These are phyloP conservation scores for Catocala sponsa DNA, from an alignment of 2,888 invertebrate genomes.

Conservation along the genomic window DNA sequence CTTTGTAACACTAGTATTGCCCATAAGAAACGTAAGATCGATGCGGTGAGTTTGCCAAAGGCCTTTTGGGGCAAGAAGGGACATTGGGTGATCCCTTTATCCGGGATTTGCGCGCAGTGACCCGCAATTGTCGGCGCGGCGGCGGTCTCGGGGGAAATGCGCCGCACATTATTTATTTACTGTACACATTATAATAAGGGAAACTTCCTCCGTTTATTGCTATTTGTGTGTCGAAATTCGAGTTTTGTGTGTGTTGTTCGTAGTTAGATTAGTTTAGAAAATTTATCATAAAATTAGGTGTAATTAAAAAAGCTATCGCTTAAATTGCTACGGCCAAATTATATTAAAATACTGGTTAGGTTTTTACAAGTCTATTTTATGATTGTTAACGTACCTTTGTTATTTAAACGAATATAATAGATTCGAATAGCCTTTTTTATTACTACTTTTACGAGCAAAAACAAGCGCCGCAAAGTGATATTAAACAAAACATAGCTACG, in stretches of 20 bases:
- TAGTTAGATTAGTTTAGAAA: not conserved
- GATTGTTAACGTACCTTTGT: no score
- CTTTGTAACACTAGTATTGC: not conserved
- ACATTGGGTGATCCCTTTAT: slow-evolving; percentile 34
- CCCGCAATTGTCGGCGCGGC: slow-evolving; percentile 34
- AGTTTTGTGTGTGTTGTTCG: slow-evolving; percentile 6
- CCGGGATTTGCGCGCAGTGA: slow-evolving; percentile 34
- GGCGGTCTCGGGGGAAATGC: slow-evolving; percentile 37
- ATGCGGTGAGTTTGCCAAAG: slow-evolving; percentile 10
- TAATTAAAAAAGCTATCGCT: no score
- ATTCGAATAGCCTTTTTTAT: slow-evolving; percentile 1
- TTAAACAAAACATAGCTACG: not conserved
- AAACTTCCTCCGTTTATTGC: slow-evolving; percentile 29
- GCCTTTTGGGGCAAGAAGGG: slow-evolving; percentile 23
- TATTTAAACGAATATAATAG: not conserved
- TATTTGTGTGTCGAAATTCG: slow-evolving; percentile 21
- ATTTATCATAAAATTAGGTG: no score
- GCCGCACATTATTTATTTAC: slow-evolving; percentile 39
- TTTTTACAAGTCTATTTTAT: no score
- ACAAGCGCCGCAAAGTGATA: not conserved
- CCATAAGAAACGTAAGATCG: slow-evolving; percentile 8
- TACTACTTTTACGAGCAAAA: not conserved
- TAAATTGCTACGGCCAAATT: no score
- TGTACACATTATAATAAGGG: slow-evolving; percentile 39
- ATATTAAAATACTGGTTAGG: no score